Evolutionary conservation across 35 echinoderm and acorn worm genomes (phyloP), one percentile per base, ranked within the genome.

Genomic region (Nesometra sesokonis): DNA sequence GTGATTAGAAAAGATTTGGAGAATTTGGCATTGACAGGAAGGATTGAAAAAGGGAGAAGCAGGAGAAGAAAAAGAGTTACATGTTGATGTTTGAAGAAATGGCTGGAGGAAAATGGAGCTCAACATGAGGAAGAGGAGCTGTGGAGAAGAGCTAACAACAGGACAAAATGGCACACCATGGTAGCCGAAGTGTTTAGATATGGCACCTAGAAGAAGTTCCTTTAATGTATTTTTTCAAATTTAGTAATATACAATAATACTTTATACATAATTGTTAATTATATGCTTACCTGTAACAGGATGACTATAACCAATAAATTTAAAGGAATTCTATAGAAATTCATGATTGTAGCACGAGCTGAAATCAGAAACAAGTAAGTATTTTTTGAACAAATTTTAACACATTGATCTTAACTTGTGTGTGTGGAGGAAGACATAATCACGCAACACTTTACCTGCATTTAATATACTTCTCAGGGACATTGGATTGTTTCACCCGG

Each of bases 271-370:
- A 78, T 36, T n/a, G 29, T 27, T 17, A 31, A 32, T 3, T 81
- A 29, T 47, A 43, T 15, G 32, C 39, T 84, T 78, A 89, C 88
- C 82, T 90, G 88, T 37, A 90, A 33, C 36, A 90, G 77, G 35
- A 90, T 80, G 30, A 90, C 35, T 23, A 90, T 90, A 15, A 90
- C 88, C 7, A 90, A 79, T 30, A 90, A 40, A 85, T 90, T 90
- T 77, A 90, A 90, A 37, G 88, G 88, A 78, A 90, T 90, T 33
- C 88, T 52, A 40, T 82, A 90, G 35, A 90, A 85, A 43, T 90
- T 90, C 88, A 90, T 90, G 34, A 90, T 84, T 23, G 88, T 90
- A 40, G 88, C 84, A 39, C 88, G 88, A 46, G 82, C 88, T 90
- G 83, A 31, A 47, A 80, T 36, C 27, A 32, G n/a, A n/a, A 81